Conservation (phyloP, 2,888 invertebrate species). For the Oxycera nigricornis region DNA sequence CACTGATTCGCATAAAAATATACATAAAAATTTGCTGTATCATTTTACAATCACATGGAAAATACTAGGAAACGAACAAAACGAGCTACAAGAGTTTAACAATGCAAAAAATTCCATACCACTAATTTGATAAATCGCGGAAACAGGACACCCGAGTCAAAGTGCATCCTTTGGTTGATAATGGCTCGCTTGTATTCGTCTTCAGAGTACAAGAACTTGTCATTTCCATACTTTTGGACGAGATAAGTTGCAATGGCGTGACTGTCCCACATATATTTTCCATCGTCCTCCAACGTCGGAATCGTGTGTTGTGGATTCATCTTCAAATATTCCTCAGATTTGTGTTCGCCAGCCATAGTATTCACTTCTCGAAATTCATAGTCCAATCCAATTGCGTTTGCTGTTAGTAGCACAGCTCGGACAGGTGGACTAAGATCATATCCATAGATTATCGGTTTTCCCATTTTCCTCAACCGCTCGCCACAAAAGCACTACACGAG, state of each 20-base stretch:
- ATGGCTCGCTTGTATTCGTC: constrained; percentile 40
- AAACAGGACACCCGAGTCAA: constrained; percentile 39
- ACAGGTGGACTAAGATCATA: constrained; percentile 52
- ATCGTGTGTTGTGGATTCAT: constrained; percentile 48
- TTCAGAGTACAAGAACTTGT: constrained; percentile 42
- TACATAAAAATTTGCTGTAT: neutral
- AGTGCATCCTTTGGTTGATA: constrained; percentile 43
- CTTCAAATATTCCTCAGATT: constrained; percentile 22
- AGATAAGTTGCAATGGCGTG: constrained; percentile 43
- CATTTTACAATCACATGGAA: neutral
- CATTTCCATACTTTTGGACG: constrained; percentile 43
- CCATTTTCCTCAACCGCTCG: constrained; percentile 44
- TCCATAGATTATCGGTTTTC: constrained; percentile 54
- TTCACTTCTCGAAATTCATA: constrained; percentile 50
- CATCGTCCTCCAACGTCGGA: constrained; percentile 43
- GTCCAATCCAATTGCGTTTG: constrained; percentile 52
- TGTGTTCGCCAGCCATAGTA: constrained; percentile 49
- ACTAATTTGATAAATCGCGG: neutral
- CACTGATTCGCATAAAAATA: neutral
- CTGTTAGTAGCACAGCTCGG: constrained; percentile 53
- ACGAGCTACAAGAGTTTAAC: neutral
- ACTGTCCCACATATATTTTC: constrained; percentile 43
- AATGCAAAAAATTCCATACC: no score
- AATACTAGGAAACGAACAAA: neutral
- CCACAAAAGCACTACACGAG: neutral